These are phyloP conservation scores for Crypturellus tataupa DNA, from an alignment of 2,797 vertebrate species.

Conservation along the genomic window DNA sequence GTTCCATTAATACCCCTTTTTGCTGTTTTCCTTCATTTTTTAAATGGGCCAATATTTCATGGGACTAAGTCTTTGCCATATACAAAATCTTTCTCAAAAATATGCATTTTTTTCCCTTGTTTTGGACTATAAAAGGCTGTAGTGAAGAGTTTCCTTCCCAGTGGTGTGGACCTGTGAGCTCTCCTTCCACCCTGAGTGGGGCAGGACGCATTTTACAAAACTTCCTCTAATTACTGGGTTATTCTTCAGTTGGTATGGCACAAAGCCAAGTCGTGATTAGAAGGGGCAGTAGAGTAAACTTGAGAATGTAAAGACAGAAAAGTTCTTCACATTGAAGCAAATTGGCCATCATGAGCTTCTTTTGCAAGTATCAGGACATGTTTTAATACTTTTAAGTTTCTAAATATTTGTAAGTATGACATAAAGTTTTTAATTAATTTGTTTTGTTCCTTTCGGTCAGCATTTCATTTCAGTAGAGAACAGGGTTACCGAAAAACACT, in stretches of 20 bases:
- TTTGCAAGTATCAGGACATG: background rate
- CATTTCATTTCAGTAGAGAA: background rate
- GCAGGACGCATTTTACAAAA: background rate
- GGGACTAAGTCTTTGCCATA: background rate
- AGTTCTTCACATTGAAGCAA: background rate
- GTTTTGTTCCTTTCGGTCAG: background rate
- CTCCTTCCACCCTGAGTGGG: background rate
- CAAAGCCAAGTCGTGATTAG: background rate
- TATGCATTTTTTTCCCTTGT: background rate
- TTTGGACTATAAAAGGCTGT: background rate
- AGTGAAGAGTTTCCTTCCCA: background rate
- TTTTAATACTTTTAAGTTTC: background rate
- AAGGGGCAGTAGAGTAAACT: background rate
- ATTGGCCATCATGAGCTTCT: background rate
- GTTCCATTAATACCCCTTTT: background rate
- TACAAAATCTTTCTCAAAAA: background rate
- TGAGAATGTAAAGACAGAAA: background rate
- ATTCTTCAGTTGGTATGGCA: background rate
- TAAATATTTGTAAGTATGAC: background rate
- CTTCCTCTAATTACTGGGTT: background rate
- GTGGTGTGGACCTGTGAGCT: background rate
- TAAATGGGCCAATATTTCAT: background rate
- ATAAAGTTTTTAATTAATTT: background rate
- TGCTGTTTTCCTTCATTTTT: background rate
- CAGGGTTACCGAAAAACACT: background rate